These are phyloP conservation scores for Leuciscus idus DNA, from an alignment of 2,113 vertebrate species.

Conservation along the genomic window DNA sequence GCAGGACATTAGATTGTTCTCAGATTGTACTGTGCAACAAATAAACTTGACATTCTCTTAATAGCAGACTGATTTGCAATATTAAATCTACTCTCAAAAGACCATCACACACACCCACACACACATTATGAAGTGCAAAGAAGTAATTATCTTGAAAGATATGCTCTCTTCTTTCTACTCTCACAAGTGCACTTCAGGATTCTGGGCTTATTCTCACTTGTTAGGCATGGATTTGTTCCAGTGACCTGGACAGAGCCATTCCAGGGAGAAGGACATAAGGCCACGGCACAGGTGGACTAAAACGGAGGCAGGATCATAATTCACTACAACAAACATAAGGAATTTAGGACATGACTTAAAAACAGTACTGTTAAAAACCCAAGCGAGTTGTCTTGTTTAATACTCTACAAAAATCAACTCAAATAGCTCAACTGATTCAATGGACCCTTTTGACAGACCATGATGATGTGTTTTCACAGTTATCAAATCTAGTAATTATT, in stretches of 20 bases:
- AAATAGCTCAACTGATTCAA: background rate
- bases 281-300: background rate
- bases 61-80: constrained; percentile 13
- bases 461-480: too few relatives aligned
- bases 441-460: background rate
- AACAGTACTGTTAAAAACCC: background rate
- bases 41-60: constrained; percentile 15
- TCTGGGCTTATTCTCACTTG: constrained; percentile 15
- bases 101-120: background rate
- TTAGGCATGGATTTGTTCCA: constrained; percentile 3
- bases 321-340: background rate
- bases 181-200: constrained; percentile 1
- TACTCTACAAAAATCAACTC: background rate
- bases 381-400: background rate
- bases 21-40: background rate
- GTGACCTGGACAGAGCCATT: background rate
- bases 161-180: background rate
- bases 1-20: background rate
- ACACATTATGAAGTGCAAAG: constrained; percentile 24
- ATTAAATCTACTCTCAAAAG: constrained; percentile 28
- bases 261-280: background rate
- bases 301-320: background rate
- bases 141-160: constrained; percentile 19
- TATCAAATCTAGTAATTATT: too few relatives aligned
- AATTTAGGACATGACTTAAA: background rate